These are phyloP conservation scores for Drosophila carrolli DNA, from an alignment of 1,140 invertebrate genomes.

Conservation along the genomic window DNA sequence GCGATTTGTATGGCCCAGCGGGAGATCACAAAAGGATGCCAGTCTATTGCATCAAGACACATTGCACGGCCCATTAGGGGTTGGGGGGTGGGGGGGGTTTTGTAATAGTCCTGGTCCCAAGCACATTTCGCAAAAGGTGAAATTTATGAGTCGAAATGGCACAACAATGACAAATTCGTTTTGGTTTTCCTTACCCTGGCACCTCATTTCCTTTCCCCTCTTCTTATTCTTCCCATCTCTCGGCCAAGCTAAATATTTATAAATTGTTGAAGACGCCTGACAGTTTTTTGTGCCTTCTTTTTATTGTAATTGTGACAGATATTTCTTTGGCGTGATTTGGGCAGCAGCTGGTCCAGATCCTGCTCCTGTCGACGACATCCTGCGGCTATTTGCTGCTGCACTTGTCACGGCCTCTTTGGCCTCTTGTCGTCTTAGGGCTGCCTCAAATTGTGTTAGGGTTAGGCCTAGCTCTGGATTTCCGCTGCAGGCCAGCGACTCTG, in stretches of 20 bases:
- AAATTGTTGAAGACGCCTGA: slow-evolving; percentile 69
- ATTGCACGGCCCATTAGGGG: slow-evolving; percentile 70
- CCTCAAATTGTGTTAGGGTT: slow-evolving; percentile 81
- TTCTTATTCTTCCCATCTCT: background rate
- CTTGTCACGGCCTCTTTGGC: slow-evolving; percentile 60
- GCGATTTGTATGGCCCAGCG: slow-evolving; percentile 79
- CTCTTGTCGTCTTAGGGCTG: slow-evolving; percentile 67
- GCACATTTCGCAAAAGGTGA: slow-evolving; percentile 35
- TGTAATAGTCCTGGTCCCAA: background rate
- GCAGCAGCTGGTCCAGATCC: slow-evolving; percentile 30
- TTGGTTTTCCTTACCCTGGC: slow-evolving; percentile 67
- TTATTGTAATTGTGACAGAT: slow-evolving; percentile 53
- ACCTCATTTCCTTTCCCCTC: slow-evolving; percentile 50
- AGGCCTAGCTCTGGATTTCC: slow-evolving; percentile 62
- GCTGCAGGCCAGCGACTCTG: slow-evolving; percentile 54
- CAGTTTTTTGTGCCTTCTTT: slow-evolving; percentile 29
- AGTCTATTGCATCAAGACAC: slow-evolving; percentile 73
- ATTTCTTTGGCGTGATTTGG: slow-evolving; percentile 55
- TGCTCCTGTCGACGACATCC: slow-evolving; percentile 18
- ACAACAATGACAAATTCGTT: slow-evolving; percentile 80
- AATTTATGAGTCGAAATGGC: slow-evolving; percentile 69
- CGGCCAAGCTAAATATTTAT: slow-evolving; percentile 73
- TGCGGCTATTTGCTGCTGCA: slow-evolving; percentile 74
- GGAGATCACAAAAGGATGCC: slow-evolving; percentile 60
- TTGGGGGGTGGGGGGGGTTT: background rate